Evolutionary conservation across 2,113 vertebrate genomes (phyloP).

Genomic region (Sander lucioperca): DNA sequence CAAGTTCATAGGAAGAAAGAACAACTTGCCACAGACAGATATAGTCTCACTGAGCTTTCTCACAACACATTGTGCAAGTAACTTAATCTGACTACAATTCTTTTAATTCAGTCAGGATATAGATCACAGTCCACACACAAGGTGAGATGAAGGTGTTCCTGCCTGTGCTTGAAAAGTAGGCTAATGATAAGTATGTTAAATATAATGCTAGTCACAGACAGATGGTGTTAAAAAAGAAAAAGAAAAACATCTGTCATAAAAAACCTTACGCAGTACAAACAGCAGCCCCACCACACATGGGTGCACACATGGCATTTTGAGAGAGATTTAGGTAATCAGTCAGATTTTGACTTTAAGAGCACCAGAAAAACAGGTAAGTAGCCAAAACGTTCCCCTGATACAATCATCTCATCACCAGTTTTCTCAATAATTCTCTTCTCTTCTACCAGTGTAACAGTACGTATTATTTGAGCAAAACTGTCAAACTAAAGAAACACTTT

Average conservation of each 20-base stretch:
- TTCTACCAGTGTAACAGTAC: background rate
- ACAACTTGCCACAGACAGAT: constrained; percentile 18
- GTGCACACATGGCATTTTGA: constrained; percentile 2
- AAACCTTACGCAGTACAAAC: constrained; percentile 22
- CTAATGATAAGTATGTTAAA: background rate
- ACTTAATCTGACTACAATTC: background rate
- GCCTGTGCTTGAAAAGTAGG: background rate
- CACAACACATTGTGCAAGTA: background rate
- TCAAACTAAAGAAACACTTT: background rate
- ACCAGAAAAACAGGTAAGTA: background rate
- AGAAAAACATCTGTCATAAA: constrained; percentile 34
- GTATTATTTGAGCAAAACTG: background rate
- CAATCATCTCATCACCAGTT: background rate
- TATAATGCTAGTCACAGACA: background rate
- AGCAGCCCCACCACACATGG: constrained; percentile 14
- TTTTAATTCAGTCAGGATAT: constrained; percentile 1
- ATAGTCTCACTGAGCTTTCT: constrained; percentile 20
- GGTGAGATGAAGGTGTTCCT: background rate
- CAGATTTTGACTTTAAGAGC: constrained; percentile 23
- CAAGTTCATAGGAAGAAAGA: constrained; percentile 16
- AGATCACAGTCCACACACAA: background rate
- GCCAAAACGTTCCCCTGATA: background rate
- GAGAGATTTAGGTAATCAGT: constrained; percentile 36
- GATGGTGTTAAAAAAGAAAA: constrained; percentile 2
- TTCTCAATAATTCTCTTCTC: background rate